Conservation (phyloP, 2,888 invertebrate species). For the Xestia xanthographa region DNA sequence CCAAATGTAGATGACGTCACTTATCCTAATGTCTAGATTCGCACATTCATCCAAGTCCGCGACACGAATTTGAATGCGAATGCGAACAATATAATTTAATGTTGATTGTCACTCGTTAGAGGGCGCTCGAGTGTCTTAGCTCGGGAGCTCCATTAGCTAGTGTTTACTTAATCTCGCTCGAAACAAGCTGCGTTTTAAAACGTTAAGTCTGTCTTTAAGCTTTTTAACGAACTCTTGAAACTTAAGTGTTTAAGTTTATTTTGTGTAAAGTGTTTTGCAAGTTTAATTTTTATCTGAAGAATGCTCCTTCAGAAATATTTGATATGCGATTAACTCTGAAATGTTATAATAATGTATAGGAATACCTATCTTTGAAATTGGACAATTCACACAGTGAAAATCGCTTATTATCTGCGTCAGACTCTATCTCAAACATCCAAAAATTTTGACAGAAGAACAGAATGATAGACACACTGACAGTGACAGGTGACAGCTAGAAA, state of each 20-base stretch:
- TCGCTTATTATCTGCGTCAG: neutral
- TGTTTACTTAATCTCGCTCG: constrained; percentile 58
- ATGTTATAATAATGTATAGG: neutral
- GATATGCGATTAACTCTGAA: neutral
- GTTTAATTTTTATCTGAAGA: constrained; percentile 9
- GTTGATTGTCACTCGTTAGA: constrained; percentile 49
- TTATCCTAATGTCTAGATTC: constrained; percentile 49
- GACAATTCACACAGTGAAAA: neutral
- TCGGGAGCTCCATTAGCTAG: constrained; percentile 43
- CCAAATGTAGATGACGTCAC: constrained; percentile 56
- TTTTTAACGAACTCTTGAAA: constrained; percentile 48
- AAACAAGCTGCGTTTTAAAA: constrained; percentile 53
- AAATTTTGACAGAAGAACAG: neutral
- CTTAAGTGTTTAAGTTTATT: constrained; percentile 42
- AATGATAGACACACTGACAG: neutral
- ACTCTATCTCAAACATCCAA: neutral
- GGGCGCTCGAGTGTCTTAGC: constrained; percentile 37
- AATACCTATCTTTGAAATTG: neutral
- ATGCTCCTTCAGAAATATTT: neutral
- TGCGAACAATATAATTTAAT: constrained; percentile 56
- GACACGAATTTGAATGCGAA: constrained; percentile 55
- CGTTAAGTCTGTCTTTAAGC: constrained; percentile 48
- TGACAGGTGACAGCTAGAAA: neutral
- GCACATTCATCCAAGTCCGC: constrained; percentile 39
- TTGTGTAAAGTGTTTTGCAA: constrained; percentile 22